Conservation (phyloP, 2,113 vertebrate genomes). For the Orientallactaga bullata region DNA sequence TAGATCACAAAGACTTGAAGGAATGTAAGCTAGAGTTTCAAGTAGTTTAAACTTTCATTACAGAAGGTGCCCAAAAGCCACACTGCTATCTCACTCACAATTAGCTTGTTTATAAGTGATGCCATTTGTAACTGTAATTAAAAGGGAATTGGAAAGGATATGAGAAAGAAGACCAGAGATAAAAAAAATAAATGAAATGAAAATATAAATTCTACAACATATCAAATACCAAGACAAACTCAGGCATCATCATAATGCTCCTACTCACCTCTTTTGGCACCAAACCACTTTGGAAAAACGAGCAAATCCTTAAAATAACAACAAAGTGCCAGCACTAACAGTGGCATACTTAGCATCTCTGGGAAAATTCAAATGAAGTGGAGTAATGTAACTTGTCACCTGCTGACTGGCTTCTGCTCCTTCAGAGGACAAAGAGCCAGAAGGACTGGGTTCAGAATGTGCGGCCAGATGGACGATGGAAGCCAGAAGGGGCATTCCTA, state of each 20-base stretch:
- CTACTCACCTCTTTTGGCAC: conserved; percentile 52
- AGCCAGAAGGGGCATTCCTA: conserved; percentile 31
- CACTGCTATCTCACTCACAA: conserved; percentile 64
- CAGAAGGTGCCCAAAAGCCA: conserved; percentile 64
- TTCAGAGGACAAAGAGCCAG: conserved; percentile 67
- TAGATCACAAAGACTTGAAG: conserved; percentile 78
- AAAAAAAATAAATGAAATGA: conserved; percentile 65
- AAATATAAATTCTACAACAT: conserved; percentile 40
- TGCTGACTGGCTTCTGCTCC: conserved; percentile 71
- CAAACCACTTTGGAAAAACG: conserved; percentile 69
- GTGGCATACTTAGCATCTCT: conserved; percentile 67
- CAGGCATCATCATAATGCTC: conserved; percentile 31
- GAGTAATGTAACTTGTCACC: conserved; percentile 74
- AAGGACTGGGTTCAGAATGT: conserved; percentile 46
- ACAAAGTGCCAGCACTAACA: conserved; percentile 71
- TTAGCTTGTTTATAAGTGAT: conserved; percentile 71
- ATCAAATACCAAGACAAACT: conserved; percentile 51
- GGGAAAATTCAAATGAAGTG: conserved; percentile 78
- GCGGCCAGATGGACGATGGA: conserved; percentile 56
- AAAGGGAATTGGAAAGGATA: conserved; percentile 43
- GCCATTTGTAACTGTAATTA: conserved; percentile 76
- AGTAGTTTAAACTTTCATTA: conserved; percentile 82
- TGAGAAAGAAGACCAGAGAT: conserved; percentile 53
- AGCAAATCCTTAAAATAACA: conserved; percentile 74
- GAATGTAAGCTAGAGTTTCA: conserved; percentile 76